A percentile compares a stretch with the other conserved stretches of the same genome.
Conservation (phyloP, 2,797 vertebrate genomes). For the Podargus strigoides region DNA sequence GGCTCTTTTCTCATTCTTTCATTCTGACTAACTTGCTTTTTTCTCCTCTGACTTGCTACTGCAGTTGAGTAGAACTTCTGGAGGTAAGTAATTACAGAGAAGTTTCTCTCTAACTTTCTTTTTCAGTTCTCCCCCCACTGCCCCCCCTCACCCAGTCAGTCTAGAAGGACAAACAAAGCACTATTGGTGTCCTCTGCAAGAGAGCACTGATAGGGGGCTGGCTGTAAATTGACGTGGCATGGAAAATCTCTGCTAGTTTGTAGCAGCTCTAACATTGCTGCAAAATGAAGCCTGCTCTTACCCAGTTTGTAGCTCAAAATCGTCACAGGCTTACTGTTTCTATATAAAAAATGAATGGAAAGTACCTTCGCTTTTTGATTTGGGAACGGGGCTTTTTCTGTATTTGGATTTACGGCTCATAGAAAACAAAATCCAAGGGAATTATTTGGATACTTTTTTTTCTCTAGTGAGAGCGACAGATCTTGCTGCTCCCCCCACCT, state of each 20-base stretch:
- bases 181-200: slow-evolving; percentile 73
- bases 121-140: slow-evolving; percentile 35
- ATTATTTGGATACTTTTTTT: slow-evolving; percentile 12
- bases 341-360: slow-evolving; percentile 63
- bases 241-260: slow-evolving; percentile 77
- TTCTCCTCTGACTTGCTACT: background rate
- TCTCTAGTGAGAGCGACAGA: slow-evolving; percentile 41
- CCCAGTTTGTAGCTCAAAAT: slow-evolving; percentile 44
- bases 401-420: slow-evolving; percentile 44
- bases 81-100: slow-evolving; percentile 53
- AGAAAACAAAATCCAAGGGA: slow-evolving; percentile 45
- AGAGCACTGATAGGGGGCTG: slow-evolving; percentile 74
- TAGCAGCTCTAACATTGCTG: slow-evolving; percentile 57
- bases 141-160: slow-evolving; percentile 47
- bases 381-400: slow-evolving; percentile 19
- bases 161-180: slow-evolving; percentile 76
- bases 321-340: background rate
- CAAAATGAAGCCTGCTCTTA: slow-evolving; percentile 27
- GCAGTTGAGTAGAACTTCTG: slow-evolving; percentile 44
- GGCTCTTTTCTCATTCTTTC: slow-evolving; percentile 60
- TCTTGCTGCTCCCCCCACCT: slow-evolving; percentile 60
- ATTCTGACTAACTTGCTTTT: slow-evolving; percentile 41
- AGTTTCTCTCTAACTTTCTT: slow-evolving; percentile 68
- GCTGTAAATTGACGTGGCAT: slow-evolving; percentile 83
- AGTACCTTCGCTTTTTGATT: background rate